Evolutionary conservation across 2,797 vertebrate genomes (phyloP), one percentile per base, ranked within the genome.

Genomic region (Poecile montanus): DNA sequence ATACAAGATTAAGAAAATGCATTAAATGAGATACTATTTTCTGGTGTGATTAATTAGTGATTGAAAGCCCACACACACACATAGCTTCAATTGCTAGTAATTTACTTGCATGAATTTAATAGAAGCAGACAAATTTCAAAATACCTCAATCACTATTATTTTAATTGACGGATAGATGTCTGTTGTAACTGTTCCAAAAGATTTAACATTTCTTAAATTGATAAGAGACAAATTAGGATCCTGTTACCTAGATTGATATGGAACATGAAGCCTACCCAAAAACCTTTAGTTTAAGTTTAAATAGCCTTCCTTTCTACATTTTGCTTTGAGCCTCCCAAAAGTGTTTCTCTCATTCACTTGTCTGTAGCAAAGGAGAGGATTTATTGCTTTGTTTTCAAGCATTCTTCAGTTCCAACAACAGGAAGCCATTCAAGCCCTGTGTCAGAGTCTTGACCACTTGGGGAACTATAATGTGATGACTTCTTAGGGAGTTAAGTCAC

Each of bases 51-150:
- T 89, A 91, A 94, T 92, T 83, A 67, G 29, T 74, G 91, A 77
- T 66, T 93, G 72, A 34, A 72, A 94, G 51, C n/a, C 65, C 54
- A 17, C 48, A 2, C 61, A 60, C 68, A 56, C 4, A 30, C 18
- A 16, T 20, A 74, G 18, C 21, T 70, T 86, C 66, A 70, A 53
- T 51, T 75, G 15, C 57, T 79, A 51, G 58, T 51, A 83, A 93
- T 91, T 91, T 90, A 68, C 30, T 78, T 91, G 30, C 36, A 73
- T 27, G 42, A 81, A 91, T 86, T 84, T 51, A 94, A 13, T 58
- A 81, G 62, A 85, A 81, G n/a, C 29, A 93, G 74, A 65, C 36
- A 58, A 85, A 91, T 88, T 94, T 88, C 58, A 78, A 93, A 93
- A 79, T 81, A 86, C 16, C 22, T 88, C 78, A 47, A 45, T 61